Percentiles rank a stretch among this genome's conserved stretches.
Evolutionary conservation across 2,888 invertebrate species (phyloP).

Genomic region (Melinaea marsaeus): DNA sequence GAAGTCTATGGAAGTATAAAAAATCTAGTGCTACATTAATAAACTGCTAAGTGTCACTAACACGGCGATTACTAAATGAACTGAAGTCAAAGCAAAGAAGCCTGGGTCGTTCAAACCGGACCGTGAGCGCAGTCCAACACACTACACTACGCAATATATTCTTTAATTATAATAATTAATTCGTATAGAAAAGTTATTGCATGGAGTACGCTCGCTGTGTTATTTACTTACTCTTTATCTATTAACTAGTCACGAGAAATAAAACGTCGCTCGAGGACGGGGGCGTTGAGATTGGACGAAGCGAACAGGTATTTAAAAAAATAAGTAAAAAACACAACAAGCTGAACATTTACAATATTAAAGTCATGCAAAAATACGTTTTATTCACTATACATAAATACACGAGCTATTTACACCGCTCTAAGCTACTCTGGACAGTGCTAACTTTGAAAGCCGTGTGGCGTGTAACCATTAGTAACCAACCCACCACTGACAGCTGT

Average conservation of each 20-base stretch:
- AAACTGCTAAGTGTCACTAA: too few species aligned
- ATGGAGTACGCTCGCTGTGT: constrained; percentile 32
- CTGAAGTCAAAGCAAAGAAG: constrained; percentile 1
- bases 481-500: constrained; percentile 17
- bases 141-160: constrained; percentile 29
- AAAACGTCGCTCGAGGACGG: constrained; percentile 18
- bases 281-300: constrained; percentile 23
- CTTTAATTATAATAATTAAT: constrained; percentile 29
- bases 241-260: neutral
- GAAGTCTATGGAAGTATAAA: constrained; percentile 2
- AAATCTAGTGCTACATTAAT: neutral
- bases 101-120: constrained; percentile 4
- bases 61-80: too few species aligned
- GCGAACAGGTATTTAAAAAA: constrained; percentile 23
- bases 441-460: constrained; percentile 13
- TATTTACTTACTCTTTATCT: constrained; percentile 28
- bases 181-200: constrained; percentile 57
- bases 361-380: constrained; percentile 56
- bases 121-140: constrained; percentile 22
- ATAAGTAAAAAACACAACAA: constrained; percentile 39
- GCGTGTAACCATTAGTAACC: too few species aligned
- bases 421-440: constrained; percentile 39
- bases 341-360: constrained; percentile 33
- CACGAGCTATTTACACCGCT: constrained; percentile 45
- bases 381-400: constrained; percentile 46